A percentile compares a stretch with the other conserved stretches of the same genome.
phyloP scores from a whole-genome alignment of 2,113 vertebrate genomes.

The Dermatemys mawii region DNA sequence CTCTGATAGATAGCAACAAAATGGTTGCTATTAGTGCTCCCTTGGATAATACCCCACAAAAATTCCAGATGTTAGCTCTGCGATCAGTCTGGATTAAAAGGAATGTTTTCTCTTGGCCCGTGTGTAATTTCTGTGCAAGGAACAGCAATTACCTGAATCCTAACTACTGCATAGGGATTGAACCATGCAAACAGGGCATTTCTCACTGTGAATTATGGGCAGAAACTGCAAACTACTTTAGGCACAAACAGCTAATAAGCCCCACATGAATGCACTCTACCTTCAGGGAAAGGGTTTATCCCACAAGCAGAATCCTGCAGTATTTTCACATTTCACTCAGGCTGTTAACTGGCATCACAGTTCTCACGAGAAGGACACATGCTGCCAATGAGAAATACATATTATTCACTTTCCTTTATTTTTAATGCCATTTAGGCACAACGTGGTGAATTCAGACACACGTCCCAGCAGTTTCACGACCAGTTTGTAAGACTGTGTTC shows the following conservation, averaged over 20 bases:
- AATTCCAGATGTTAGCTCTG: background rate
- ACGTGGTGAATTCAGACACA: constrained; percentile 6
- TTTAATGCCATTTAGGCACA: background rate
- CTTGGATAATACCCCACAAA: background rate
- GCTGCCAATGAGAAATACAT: background rate
- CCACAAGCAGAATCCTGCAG: constrained; percentile 3
- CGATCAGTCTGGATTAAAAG: background rate
- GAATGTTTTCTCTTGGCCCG: background rate
- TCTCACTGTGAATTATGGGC: background rate
- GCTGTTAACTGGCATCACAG: background rate
- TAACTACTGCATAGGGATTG: background rate
- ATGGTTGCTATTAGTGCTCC: background rate
- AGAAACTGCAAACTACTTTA: background rate
- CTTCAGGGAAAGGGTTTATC: background rate
- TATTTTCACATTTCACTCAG: background rate
- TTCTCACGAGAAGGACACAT: background rate
- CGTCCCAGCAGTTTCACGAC: background rate
- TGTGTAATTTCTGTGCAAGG: background rate
- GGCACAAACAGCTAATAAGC: background rate
- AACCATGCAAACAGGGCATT: rapidly evolving
- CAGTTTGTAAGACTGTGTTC: background rate
- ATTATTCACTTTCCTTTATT: background rate
- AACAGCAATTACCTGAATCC: background rate
- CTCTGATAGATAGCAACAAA: background rate
- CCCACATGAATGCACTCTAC: background rate